Conservation (phyloP, 2,888 invertebrate genomes). For the Philopedon plagiatum region DNA sequence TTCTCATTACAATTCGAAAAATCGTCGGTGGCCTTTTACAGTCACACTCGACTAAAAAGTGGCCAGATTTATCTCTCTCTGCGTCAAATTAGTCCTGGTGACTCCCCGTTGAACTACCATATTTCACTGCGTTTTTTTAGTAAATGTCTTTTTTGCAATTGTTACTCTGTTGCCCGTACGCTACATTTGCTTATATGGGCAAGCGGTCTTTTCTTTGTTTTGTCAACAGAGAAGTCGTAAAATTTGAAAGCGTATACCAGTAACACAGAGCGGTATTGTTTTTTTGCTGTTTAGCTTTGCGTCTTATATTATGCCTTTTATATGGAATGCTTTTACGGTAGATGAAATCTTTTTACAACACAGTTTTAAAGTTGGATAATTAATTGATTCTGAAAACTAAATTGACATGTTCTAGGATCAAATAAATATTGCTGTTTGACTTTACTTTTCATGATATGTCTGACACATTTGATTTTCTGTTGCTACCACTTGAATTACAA, state of each 20-base stretch:
- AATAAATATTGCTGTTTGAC: too few relatives aligned
- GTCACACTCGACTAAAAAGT: constrained; percentile 38
- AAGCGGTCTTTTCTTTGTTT: constrained; percentile 28
- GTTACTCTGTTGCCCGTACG: constrained; percentile 24
- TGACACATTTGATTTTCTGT: too few relatives aligned
- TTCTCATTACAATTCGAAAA: constrained; percentile 47
- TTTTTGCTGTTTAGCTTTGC: constrained; percentile 13
- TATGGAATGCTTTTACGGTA: not conserved
- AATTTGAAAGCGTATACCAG: constrained; percentile 39
- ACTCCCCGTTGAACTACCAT: constrained; percentile 40
- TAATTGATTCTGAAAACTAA: too few relatives aligned
- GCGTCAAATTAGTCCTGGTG: constrained; percentile 48
- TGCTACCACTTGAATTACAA: too few relatives aligned
- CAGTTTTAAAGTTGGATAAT: not conserved
- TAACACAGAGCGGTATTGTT: constrained; percentile 28
- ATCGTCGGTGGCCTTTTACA: constrained; percentile 39
- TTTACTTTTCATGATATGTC: too few relatives aligned
- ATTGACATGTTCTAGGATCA: too few relatives aligned
- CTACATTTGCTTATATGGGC: constrained; percentile 36
- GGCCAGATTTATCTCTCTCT: constrained; percentile 44
- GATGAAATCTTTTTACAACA: not conserved
- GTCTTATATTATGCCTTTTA: constrained; percentile 26
- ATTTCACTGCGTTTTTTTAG: constrained; percentile 28
- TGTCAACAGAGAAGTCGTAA: constrained; percentile 34
- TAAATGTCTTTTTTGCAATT: constrained; percentile 24